Evolutionary conservation across 2,888 invertebrate genomes (phyloP).

Genomic region (Aporophyla lueneburgensis): DNA sequence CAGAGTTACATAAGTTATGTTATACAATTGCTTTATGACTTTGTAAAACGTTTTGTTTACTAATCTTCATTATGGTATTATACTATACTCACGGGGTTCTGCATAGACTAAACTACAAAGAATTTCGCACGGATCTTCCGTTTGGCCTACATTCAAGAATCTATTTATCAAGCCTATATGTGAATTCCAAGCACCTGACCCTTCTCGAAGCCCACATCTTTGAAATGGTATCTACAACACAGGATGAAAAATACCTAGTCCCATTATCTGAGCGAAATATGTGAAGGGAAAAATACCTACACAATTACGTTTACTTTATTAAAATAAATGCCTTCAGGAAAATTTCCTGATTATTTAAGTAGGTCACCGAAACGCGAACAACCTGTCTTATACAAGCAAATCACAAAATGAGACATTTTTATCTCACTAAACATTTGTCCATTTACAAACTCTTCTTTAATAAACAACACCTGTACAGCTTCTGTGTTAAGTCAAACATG

Average conservation of each 20-base stretch:
- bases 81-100: neutral
- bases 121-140: neutral
- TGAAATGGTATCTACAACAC: neutral
- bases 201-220: neutral
- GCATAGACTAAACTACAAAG: neutral
- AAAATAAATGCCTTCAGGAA: constrained; percentile 11
- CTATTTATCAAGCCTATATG: neutral
- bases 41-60: constrained; percentile 3
- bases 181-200: constrained; percentile 15
- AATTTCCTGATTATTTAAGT: constrained; percentile 25
- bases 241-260: neutral
- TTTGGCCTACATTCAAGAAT: neutral
- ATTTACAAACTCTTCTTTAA: neutral
- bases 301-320: neutral
- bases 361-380: constrained; percentile 22
- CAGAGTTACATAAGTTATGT: constrained; percentile 7
- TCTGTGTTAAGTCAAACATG: constrained; percentile 36
- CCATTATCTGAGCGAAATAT: neutral
- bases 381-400: constrained; percentile 29
- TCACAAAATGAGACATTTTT: constrained; percentile 27
- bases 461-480: neutral
- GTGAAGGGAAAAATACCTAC: neutral
- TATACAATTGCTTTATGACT: neutral
- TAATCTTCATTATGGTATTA: constrained; percentile 14
- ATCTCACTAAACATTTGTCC: constrained; percentile 26